Evolutionary conservation across 30 jellyfish, hydroid and myxozoan species (phyloP), one percentile per base, ranked within the genome.

Genomic region (Pelagia noctiluca): DNA sequence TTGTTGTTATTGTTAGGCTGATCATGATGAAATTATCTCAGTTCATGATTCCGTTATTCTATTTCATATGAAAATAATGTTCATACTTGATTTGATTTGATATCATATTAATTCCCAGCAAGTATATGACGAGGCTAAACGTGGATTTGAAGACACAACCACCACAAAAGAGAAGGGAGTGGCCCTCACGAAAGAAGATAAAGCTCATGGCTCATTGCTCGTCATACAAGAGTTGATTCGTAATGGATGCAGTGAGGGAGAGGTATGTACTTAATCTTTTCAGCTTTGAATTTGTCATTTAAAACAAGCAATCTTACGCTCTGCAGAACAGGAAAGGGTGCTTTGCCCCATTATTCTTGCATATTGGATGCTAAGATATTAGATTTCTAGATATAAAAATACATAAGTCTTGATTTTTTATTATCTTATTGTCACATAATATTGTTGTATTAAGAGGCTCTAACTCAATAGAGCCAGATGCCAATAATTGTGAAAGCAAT

Each of bases 171-270:
- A 90, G 63, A 83, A 78, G 68, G 97, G 97, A 7, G 92, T 76
- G 30, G 96, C 61, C 0, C 37, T 90, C 53, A 75, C 97, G 0
- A 90, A 70, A 37, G 97, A 90, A 46, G 97, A 90, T 64, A 83
- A 84, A 49, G 97, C 92, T 10, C 97, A 90, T 75, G 97, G 97
- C 52, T 90, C 97, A 1, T 80, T 90, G 10, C 78, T 90, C 47
- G 97, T 90, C 38, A 90, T 90, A 28, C 97, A 90, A 64, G 97
- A 90, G 64, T 81, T 90, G 33, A 84, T 90, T 50, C 80, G 97
- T 22, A 90, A 90, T 71, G 90, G 97, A 23, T 82, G 96, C 86
- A 90, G 97, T 62, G 97, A 90, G 30, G 97, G 97, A 90, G 95
- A 90, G 94, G 97, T 89, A 68, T 3, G 38, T 36, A 48, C 18